A percentile compares a stretch with the other conserved stretches of the same genome.
Conservation (phyloP, 2,888 invertebrate genomes). For the Drosophila nr. perissopoda region DNA sequence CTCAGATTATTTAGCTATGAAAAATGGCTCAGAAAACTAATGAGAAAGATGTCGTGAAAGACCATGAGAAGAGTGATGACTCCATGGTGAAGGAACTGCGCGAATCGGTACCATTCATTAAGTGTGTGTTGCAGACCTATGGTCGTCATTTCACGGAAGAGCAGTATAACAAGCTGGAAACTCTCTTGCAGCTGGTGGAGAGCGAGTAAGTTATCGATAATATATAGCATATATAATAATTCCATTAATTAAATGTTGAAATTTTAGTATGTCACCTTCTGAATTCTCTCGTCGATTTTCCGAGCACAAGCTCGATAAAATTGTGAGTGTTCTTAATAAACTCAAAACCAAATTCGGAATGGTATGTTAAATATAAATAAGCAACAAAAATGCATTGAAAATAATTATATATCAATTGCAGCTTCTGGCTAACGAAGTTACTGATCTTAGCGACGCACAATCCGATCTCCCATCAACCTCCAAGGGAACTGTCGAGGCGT, state of each 20-base stretch:
- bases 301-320: constrained; percentile 6
- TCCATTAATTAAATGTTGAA: background rate
- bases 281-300: constrained; percentile 15
- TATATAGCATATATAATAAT: background rate
- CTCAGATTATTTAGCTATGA: background rate
- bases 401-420: constrained; percentile 8
- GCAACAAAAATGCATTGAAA: background rate
- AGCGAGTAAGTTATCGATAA: constrained; percentile 57
- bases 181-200: constrained; percentile 69
- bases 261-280: constrained; percentile 16
- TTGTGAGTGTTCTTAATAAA: constrained; percentile 35
- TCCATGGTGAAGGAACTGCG: constrained; percentile 67
- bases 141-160: constrained; percentile 20
- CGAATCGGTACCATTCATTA: constrained; percentile 90
- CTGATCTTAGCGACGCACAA: constrained; percentile 19
- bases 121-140: constrained; percentile 87
- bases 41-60: background rate
- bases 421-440: constrained; percentile 22
- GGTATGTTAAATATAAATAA: constrained; percentile 25
- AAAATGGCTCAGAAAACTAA: constrained; percentile 17
- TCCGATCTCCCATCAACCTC: background rate
- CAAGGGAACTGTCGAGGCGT: background rate
- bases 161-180: constrained; percentile 52
- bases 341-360: constrained; percentile 24
- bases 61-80: background rate